Evolutionary conservation across 2,113 vertebrate species (phyloP), one percentile per base, ranked within the genome.

Genomic region (Aythya baeri): DNA sequence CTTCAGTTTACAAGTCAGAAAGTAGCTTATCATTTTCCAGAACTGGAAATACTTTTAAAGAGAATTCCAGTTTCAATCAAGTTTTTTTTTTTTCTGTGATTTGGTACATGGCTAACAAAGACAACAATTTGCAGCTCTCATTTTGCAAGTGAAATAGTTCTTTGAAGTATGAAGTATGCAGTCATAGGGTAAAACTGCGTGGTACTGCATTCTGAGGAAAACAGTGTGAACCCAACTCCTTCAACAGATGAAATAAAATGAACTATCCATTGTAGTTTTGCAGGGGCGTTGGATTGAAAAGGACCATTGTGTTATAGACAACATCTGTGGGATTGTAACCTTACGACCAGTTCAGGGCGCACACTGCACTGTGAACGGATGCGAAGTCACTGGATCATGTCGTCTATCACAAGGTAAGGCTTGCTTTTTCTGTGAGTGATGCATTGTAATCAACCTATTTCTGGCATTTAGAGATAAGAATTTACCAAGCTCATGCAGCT

Each of bases 341-440:
- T 97, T 99, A 67, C 97, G 96, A 27, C 98, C 99, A 4, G 89
- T 93, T 36, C 97, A 86, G 0, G 98, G 98, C 6, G 98, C 98
- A 3, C 94, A 79, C 88, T 99, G 99, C 97, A 96, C 97, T 7
- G 98, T 99, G 59, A 99, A 99, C n/a, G 98, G 98, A 7, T 97
- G 97, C 17, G 98, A 99, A 91, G 97, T 99, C 91, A 98, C 98
- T 1, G 98, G 98, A 18, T 96, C 98, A 4, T 99, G 98, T 82
- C 98, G 98, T 77, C 98, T 99, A 81, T 99, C 98, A 43, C 99
- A 99, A 98, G 99, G 99, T 99, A 94, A 96, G 90, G 14, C 16
- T n/a, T 49, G 17, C 32, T 9, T 43, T 21, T 34, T 2, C 61
- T 55, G 18, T 16, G 12, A 12, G 3, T 17, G 7, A 17, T 71